Conservation (phyloP, 2,113 vertebrate genomes). For the Collichthys lucidus region DNA sequence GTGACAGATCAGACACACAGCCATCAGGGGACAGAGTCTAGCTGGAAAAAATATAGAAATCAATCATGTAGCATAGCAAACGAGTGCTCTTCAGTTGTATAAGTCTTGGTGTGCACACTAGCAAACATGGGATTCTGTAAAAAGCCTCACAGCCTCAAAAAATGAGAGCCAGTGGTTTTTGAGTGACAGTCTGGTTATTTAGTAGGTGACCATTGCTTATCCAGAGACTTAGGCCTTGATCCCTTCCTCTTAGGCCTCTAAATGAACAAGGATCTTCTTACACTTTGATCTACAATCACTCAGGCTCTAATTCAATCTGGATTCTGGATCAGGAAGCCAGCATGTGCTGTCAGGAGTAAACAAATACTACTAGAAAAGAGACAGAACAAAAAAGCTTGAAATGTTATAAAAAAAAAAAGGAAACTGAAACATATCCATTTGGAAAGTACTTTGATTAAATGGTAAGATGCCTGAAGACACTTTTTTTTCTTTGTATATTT, state of each 20-base stretch:
- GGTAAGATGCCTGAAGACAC: slow-evolving; percentile 57
- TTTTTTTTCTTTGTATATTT: slow-evolving; percentile 60
- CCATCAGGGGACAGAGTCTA: slow-evolving; percentile 13
- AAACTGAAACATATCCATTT: slow-evolving; percentile 57
- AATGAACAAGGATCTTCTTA: slow-evolving; percentile 67
- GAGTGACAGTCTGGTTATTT: slow-evolving; percentile 73
- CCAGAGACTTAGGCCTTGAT: slow-evolving; percentile 70
- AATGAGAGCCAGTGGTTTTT: slow-evolving; percentile 28
- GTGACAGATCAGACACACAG: slow-evolving; percentile 7
- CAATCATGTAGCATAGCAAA: slow-evolving; percentile 7
- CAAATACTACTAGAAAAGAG: slow-evolving; percentile 65
- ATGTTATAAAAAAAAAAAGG: slow-evolving; percentile 27
- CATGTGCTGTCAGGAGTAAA: slow-evolving; percentile 67
- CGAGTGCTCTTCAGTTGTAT: neutral
- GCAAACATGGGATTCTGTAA: slow-evolving; percentile 20
- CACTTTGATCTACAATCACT: slow-evolving; percentile 72
- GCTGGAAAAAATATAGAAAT: slow-evolving; percentile 27
- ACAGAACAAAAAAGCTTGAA: slow-evolving; percentile 46
- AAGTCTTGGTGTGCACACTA: slow-evolving; percentile 8
- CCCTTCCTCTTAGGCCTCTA: slow-evolving; percentile 62
- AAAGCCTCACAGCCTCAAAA: slow-evolving; percentile 20
- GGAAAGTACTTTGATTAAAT: slow-evolving; percentile 68
- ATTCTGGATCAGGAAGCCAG: slow-evolving; percentile 65
- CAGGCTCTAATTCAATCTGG: slow-evolving; percentile 62
- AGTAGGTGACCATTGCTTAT: slow-evolving; percentile 73